These are phyloP conservation scores for Pogonocherus hispidulus DNA, from an alignment of 2,888 invertebrate species.

Conservation along the genomic window DNA sequence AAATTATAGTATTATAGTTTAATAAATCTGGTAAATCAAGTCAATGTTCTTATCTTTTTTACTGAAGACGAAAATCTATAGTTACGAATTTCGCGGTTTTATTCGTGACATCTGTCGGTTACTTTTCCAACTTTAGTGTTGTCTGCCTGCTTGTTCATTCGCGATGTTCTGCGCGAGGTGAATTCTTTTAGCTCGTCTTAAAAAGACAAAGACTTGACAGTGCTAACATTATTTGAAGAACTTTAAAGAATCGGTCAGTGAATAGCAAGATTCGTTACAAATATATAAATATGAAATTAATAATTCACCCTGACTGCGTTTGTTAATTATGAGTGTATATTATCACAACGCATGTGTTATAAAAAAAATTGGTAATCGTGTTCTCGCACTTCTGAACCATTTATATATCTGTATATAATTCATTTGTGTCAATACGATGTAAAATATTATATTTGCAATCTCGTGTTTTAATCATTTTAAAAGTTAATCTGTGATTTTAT, in stretches of 20 bases:
- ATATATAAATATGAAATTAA: conserved; percentile 6
- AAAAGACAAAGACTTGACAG: conserved; percentile 33
- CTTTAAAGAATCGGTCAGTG: conserved; percentile 7
- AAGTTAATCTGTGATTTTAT: conserved; percentile 29
- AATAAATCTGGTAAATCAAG: no score
- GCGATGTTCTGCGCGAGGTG: conserved; percentile 28
- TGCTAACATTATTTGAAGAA: conserved; percentile 24
- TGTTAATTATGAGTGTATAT: conserved; percentile 13
- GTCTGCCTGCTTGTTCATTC: conserved; percentile 25
- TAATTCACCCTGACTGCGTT: neutral
- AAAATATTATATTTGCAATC: conserved; percentile 2
- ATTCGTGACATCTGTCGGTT: conserved; percentile 18
- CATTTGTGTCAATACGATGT: conserved; percentile 20
- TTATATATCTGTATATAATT: conserved; percentile 29
- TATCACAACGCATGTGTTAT: conserved; percentile 29
- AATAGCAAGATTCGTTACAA: neutral
- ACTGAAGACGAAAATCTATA: neutral
- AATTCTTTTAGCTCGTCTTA: conserved; percentile 25
- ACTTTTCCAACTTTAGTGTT: conserved; percentile 23
- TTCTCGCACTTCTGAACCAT: conserved; percentile 19
- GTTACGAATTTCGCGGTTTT: conserved; percentile 28
- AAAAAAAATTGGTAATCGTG: conserved; percentile 28
- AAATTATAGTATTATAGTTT: no score
- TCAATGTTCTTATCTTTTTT: no score
- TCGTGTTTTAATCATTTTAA: conserved; percentile 23